These are phyloP conservation scores for Physella acuta DNA, from an alignment of 1,140 invertebrate species.

Conservation along the genomic window DNA sequence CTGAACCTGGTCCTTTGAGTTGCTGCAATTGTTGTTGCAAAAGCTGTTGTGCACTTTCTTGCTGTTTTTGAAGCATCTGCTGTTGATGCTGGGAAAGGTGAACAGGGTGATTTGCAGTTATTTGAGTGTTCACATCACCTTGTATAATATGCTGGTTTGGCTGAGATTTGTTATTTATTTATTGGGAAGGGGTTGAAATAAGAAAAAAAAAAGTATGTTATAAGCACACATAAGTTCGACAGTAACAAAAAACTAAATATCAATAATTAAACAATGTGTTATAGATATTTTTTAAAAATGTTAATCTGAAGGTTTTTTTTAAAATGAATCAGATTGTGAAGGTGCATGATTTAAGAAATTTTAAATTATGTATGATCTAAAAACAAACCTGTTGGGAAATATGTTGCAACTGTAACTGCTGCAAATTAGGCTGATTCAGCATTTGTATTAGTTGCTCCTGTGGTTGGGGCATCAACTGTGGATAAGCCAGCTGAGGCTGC, in stretches of 20 bases:
- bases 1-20: constrained; percentile 27
- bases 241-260: too few relatives aligned
- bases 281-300: too few relatives aligned
- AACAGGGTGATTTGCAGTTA: constrained; percentile 2
- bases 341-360: background rate
- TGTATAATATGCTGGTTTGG: constrained; percentile 14
- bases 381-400: constrained; percentile 32
- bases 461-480: constrained; percentile 42
- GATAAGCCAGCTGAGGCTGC: constrained; percentile 35
- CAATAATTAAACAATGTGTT: too few relatives aligned
- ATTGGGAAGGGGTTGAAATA: too few relatives aligned
- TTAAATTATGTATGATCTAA: background rate
- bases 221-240: too few relatives aligned
- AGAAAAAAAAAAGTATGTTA: too few relatives aligned
- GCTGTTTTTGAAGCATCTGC: constrained; percentile 49
- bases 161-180: too few relatives aligned
- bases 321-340: too few relatives aligned
- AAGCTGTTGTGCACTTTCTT: constrained; percentile 57
- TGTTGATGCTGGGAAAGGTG: constrained; percentile 47
- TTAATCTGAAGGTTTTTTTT: too few relatives aligned
- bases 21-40: constrained; percentile 49
- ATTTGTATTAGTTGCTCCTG: constrained; percentile 61
- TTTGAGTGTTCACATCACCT: constrained; percentile 1
- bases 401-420: constrained; percentile 31
- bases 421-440: constrained; percentile 41